Evolutionary conservation across 1,140 invertebrate species (phyloP), one percentile per base, ranked within the genome.

Genomic region (Drosophila kanapiae): DNA sequence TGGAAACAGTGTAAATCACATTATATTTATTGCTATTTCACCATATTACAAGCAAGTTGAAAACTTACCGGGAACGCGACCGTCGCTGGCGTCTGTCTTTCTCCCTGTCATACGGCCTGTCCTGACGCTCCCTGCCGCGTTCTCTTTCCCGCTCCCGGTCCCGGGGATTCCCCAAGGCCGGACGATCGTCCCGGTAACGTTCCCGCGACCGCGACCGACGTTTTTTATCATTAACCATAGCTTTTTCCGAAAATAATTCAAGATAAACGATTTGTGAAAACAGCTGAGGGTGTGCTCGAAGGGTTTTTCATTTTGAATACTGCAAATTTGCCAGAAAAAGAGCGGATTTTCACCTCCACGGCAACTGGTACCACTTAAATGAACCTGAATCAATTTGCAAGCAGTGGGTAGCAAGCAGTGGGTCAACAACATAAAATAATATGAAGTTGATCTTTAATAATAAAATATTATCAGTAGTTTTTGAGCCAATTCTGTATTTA

Each of bases 141-240:
- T 92, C 91, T 10, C 86, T 72, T 5, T 91, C 74, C 4, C 80
- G 54, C 11, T 84, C 76, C 0, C 80, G 74, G 6, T 81, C 75
- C 2, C 81, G 63, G 4, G 79, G 80, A 42, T 78, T 77, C 0
- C 42, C 71, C 47, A n/a, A 8, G 16, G 11, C 29, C 6, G 38
- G 42, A 8, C 90, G 84, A 8, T 90, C 81, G 11, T 82, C 82
- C 31, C 91, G 77, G 18, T 75, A 77, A 13, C 94, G 82, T 65
- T 94, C 94, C 29, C 93, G 92, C 29, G 94, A 94, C 53, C 94
- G 91, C 6, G 94, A 94, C 13, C 94, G 91, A 14, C 94, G 88
- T 67, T 94, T 94, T 80, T 94, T 94, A 63, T 94, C 94, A 70
- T 93, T 93, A 7, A 85, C 94, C 94, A 94, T 94, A 0, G n/a